Percentiles rank a stretch among this genome's conserved stretches.
Evolutionary conservation across 1,140 invertebrate genomes (phyloP).

Genomic region (Lucilia cuprina): DNA sequence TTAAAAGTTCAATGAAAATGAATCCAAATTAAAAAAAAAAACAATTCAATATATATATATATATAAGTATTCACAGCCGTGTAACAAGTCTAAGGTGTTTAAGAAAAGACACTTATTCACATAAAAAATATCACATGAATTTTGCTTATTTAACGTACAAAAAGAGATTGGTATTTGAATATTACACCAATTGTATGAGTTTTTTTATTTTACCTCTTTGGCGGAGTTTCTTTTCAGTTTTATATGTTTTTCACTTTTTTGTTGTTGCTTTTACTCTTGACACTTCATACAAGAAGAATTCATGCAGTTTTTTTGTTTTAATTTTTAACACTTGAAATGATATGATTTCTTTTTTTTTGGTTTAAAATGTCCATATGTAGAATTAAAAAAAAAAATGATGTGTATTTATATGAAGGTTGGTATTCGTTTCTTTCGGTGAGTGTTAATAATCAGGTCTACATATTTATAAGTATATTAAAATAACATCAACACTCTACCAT

Average conservation of each 20-base stretch:
- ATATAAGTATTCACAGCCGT: too few species aligned
- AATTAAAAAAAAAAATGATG: neutral
- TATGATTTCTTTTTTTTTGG: constrained; percentile 22
- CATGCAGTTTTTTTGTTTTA: neutral
- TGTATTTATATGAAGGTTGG: too few species aligned
- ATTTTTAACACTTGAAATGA: constrained; percentile 33
- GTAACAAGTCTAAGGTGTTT: neutral
- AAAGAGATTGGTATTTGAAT: neutral
- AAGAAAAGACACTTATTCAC: neutral
- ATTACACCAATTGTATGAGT: neutral
- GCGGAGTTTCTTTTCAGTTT: neutral
- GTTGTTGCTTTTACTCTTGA: neutral
- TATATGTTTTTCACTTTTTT: neutral
- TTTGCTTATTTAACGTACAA: neutral
- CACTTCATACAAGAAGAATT: neutral
- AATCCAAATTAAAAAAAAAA: too few species aligned
- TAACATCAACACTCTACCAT: constrained; percentile 9
- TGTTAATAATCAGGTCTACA: neutral
- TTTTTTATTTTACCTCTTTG: neutral
- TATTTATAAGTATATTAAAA: neutral
- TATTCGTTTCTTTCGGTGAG: neutral
- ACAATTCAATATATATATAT: too few species aligned
- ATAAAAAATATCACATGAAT: neutral
- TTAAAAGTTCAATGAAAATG: too few species aligned
- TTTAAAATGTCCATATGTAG: neutral